A percentile compares a stretch with the other conserved stretches of the same genome.
These are phyloP conservation scores for Tauraco erythrolophus DNA, from an alignment of 2,113 vertebrate species.

Conservation along the genomic window DNA sequence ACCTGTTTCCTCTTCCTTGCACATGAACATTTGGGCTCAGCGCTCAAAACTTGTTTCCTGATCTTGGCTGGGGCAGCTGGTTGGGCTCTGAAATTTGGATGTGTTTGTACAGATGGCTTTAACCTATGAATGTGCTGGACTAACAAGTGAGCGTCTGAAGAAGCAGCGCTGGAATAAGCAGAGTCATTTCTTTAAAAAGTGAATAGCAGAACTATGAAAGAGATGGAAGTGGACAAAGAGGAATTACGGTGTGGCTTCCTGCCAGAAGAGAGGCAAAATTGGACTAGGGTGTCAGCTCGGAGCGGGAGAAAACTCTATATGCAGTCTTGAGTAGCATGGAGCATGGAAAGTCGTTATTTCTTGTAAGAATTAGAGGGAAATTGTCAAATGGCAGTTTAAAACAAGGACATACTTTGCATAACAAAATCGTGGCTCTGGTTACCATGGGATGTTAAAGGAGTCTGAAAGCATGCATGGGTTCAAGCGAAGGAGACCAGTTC, in stretches of 20 bases:
- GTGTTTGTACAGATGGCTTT: neutral
- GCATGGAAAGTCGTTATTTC: neutral
- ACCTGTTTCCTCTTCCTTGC: neutral
- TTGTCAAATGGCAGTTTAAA: neutral
- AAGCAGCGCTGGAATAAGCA: neutral
- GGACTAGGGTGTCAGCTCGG: neutral
- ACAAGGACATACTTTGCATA: neutral
- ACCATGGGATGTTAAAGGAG: neutral
- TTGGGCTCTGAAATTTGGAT: neutral
- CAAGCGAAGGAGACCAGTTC: neutral
- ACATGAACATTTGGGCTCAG: neutral
- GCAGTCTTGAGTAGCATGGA: neutral
- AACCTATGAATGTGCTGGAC: neutral
- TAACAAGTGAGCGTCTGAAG: neutral
- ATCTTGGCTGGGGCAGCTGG: neutral
- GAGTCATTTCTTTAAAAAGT: neutral
- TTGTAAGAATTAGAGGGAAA: neutral
- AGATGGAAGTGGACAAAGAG: neutral
- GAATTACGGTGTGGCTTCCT: neutral
- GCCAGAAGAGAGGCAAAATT: neutral
- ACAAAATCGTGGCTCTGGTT: neutral
- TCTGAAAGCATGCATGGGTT: neutral
- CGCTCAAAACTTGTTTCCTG: neutral
- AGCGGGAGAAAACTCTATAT: neutral
- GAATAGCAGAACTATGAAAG: neutral